Evolutionary conservation across 30 jellyfish, hydroid and myxozoan genomes (phyloP).

Genomic region (Aurelia aurita): DNA sequence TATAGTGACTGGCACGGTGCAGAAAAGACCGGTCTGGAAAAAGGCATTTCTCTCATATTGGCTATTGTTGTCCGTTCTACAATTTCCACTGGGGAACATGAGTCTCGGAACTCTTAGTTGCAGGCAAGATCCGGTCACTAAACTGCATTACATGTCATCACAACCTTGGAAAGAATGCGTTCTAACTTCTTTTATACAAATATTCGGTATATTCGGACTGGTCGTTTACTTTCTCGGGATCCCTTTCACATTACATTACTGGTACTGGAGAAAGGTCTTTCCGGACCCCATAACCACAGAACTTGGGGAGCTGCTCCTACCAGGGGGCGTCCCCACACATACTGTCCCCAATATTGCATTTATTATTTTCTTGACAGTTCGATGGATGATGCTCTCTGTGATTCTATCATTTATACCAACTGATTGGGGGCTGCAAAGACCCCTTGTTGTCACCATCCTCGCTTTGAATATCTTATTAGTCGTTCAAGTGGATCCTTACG

Average conservation of each 20-base stretch:
- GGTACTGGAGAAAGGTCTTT: constrained; percentile 89
- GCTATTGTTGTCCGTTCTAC: constrained; percentile 88
- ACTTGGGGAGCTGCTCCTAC: constrained; percentile 86
- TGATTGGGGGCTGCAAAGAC: constrained; percentile 97
- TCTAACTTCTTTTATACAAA: constrained; percentile 80
- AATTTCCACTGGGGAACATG: constrained; percentile 97
- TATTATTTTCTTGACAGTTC: constrained; percentile 79
- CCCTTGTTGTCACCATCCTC: constrained; percentile 75
- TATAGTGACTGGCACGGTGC: constrained; percentile 93
- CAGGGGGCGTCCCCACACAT: constrained; percentile 90
- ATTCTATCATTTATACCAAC: constrained; percentile 88
- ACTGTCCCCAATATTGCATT: constrained; percentile 68
- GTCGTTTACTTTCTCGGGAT: constrained; percentile 92
- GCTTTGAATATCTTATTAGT: constrained; percentile 81
- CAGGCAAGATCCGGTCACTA: constrained; percentile 84
- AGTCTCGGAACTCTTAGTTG: constrained; percentile 96
- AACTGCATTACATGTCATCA: constrained; percentile 86
- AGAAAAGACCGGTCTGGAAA: constrained; percentile 95
- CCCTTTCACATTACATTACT: constrained; percentile 92
- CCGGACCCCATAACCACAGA: constrained; percentile 80
- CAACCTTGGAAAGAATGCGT: constrained; percentile 98
- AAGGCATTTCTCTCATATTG: constrained; percentile 92
- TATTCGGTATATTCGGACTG: constrained; percentile 91
- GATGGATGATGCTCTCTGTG: constrained; percentile 93
- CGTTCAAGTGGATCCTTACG: constrained; percentile 83